Base-by-base conservation (phyloP, 2,888 invertebrate species). In the Chalcosyrphus nemorum region DNA sequence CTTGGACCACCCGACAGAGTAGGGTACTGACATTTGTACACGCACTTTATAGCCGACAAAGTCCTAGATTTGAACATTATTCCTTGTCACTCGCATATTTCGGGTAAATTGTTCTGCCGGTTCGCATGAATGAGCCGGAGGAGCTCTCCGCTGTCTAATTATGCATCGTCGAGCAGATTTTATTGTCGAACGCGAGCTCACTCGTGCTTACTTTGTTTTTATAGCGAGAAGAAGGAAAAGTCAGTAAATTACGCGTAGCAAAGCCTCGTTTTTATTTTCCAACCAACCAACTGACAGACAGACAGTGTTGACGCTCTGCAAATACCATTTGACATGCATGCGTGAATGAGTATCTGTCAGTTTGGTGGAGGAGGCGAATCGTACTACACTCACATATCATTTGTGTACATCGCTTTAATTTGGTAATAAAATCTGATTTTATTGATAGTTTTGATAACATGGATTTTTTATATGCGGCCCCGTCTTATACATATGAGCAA, bases 391-490 rank as follows among this genome's bases (percentile, higher is more conserved):
- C n/a, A n/a, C 57, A 57, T 47, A 80, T 75, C 57, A 80, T 80
- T 84, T 80, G 84, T 80, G 74, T 80, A 84, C 80, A 75, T 70
- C 74, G 47, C n/a, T 80, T 84, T 84, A 74, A 84, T 80, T 84
- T 59, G 74, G 74, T 43, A 75, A 75, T 84, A 84, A 84, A 84
- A 74, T 57, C 45, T 15, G 63, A 80, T 84, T 84, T 84, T 80
- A 80, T 84, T 61, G 84, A 84, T 84, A 84, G 84, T 84, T 84
- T 84, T 84, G 84, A 84, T 80, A 75, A 75, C 74, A 50, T 41
- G 74, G 68, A 84, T 84, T 80, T n/a, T 80, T 56, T 56, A 70
- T 74, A 70, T n/a, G 45, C 52, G 54, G n/a, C n/a, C n/a, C 57
- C 57, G 19, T 32, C 7, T 9, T 9, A 70, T 38, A 17, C 19